These are phyloP conservation scores for Cygnus buccinator DNA, from an alignment of 2,113 vertebrate species.

Conservation along the genomic window DNA sequence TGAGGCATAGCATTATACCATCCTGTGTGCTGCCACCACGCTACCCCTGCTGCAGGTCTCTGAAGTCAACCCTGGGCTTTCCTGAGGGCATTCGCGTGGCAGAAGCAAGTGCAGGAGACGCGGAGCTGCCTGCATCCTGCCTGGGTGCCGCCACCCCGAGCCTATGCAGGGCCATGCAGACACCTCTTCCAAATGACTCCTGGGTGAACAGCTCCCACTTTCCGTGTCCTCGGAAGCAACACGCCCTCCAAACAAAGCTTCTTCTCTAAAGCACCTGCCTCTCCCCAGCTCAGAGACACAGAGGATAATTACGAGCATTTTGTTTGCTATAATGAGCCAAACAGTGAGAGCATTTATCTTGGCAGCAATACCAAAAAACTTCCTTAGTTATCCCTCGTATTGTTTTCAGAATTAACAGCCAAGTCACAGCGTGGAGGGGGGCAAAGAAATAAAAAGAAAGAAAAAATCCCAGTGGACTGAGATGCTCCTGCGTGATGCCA, in stretches of 20 bases:
- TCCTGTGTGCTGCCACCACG: background rate
- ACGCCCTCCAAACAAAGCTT: background rate
- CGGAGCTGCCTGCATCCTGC: too few relatives aligned
- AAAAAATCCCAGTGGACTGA: background rate
- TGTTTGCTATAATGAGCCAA: background rate
- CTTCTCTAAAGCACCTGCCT: background rate
- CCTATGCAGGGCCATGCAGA: rapidly evolving
- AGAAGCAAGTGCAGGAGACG: background rate
- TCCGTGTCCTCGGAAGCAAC: background rate
- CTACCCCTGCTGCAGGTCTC: too few relatives aligned
- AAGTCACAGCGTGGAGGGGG: background rate
- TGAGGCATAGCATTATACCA: background rate
- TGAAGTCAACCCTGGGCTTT: background rate
- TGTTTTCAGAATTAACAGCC: constrained; percentile 21
- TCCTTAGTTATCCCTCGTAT: background rate
- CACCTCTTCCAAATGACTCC: rapidly evolving
- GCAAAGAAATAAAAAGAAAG: background rate
- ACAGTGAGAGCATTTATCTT: background rate
- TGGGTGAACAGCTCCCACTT: background rate
- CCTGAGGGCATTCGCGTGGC: too few relatives aligned
- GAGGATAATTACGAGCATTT: rapidly evolving
- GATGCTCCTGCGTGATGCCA: background rate
- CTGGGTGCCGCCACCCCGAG: background rate
- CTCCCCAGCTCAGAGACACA: background rate
- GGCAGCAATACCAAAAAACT: background rate